Evolutionary conservation across 2,113 vertebrate species (phyloP), one percentile per base, ranked within the genome.

Genomic region (Pandion haliaetus): DNA sequence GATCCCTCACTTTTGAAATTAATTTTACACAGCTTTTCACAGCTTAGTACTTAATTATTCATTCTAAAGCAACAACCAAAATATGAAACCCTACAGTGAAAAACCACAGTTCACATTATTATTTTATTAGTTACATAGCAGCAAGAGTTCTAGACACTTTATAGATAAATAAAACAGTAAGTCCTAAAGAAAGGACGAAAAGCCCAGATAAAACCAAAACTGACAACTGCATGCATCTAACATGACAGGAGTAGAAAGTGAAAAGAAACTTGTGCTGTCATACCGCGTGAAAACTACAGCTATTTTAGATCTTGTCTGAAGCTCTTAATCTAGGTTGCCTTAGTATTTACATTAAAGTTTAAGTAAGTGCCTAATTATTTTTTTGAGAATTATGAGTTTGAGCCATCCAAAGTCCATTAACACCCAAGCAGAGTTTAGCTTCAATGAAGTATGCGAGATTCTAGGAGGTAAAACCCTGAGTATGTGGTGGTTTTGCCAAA

Each of bases 61-160:
- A 92, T 83, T 95, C 62, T 93, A 28, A 93, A 90, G 32, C 42
- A 95, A 93, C n/a, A 86, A 91, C 63, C 28, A 94, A 67, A 97
- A 82, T 63, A 50, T 2, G 55, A 77, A 82, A 94, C 14, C 45
- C 65, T 58, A 67, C 61, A 93, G 87, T 83, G 24, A 92, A 92
- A 92, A 88, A 73, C 29, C 65, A 91, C n/a, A 88, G 42, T 32
- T 81, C 70, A 31, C 32, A 62, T 84, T 85, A 83, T 50, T 76
- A 91, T 84, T 93, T 97, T 74, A 91, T 42, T 36, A 92, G 34
- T 36, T n/a, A 61, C 14, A 93, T 3, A 76, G 58, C 34, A 94
- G 31, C 17, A 77, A 55, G 16, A 58, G 25, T 73, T 65, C n/a
- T 63, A 45, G 57, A 42, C 5, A 42, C 23, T 95, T 73, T 10